Evolutionary conservation across 2,888 invertebrate genomes (phyloP).

Genomic region (Eilema caniola): DNA sequence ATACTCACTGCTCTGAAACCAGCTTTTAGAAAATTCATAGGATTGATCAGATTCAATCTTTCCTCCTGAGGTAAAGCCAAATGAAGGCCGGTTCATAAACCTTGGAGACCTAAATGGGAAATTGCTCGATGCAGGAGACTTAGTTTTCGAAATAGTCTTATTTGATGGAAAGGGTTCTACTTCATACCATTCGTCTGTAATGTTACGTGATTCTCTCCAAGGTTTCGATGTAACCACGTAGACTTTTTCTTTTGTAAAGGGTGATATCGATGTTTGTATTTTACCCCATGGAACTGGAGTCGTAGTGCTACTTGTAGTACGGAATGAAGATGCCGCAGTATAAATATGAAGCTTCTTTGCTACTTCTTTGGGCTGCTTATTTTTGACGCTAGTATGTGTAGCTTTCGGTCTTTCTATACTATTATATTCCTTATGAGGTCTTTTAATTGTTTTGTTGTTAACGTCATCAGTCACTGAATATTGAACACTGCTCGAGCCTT

Average conservation of each 20-base stretch:
- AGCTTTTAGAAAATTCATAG: constrained; percentile 76
- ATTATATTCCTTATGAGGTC: constrained; percentile 71
- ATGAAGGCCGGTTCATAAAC: constrained; percentile 87
- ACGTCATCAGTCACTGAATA: constrained; percentile 72
- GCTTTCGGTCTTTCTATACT: constrained; percentile 69
- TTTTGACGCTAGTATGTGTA: constrained; percentile 62
- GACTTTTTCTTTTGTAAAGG: constrained; percentile 92
- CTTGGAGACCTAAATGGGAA: constrained; percentile 82
- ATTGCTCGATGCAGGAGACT: constrained; percentile 62
- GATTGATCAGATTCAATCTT: constrained; percentile 74
- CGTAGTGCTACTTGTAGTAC: constrained; percentile 71
- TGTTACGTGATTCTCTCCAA: constrained; percentile 71
- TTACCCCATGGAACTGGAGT: constrained; percentile 88
- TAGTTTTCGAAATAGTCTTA: constrained; percentile 63
- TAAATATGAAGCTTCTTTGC: constrained; percentile 75
- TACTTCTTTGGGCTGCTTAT: constrained; percentile 61
- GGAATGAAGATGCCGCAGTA: constrained; percentile 77
- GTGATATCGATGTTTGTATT: constrained; percentile 90
- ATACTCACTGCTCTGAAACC: constrained; percentile 82
- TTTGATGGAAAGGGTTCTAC: constrained; percentile 71
- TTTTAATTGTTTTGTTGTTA: constrained; percentile 55
- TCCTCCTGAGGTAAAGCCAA: constrained; percentile 76
- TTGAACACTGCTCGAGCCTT: constrained; percentile 80
- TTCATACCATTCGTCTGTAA: constrained; percentile 68
- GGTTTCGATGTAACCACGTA: constrained; percentile 94